Evolutionary conservation across 1,140 invertebrate species (phyloP), one percentile per base, ranked within the genome.

Genomic region (Pantala flavescens): DNA sequence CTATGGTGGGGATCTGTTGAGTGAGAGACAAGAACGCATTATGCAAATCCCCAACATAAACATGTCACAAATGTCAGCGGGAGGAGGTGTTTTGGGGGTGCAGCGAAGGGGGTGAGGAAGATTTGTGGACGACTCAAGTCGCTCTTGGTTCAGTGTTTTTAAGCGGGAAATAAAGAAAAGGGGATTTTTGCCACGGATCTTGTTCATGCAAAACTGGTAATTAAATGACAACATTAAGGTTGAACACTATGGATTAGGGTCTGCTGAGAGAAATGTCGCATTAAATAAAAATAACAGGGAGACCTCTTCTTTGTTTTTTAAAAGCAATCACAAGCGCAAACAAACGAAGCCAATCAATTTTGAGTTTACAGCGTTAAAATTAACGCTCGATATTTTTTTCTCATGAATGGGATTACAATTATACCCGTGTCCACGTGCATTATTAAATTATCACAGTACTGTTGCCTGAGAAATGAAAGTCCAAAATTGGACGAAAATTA

Each of bases 151-250:
- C 49, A 1, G 14, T 63, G 49, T 63, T 63, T 63, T 63, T 63
- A 63, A 21, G 49, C 16, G 12, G 49, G 49, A 63, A 63, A 63
- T 63, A 63, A 63, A 63, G 49, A 63, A 63, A 63, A 63, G 49
- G 14, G 16, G 14, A 19, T 63, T 63, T 63, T 63, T 63, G n/a
- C 49, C 49, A 3, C 1, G 49, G 16, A 63, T 63, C 49, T 21
- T 21, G 49, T 63, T 63, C 49, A 63, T 63, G 49, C 49, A 63
- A 63, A 63, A 63, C 49, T 63, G 49, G 49, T 63, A 63, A 63
- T 63, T 63, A 63, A 63, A 63, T 63, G 49, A 63, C 49, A 63
- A 63, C 49, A 63, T 63, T 63, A 63, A 63, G 49, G 49, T 63
- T 63, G 49, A 21, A 63, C 28, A 63, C 49, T 63, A 63, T 63